Evolutionary conservation across 1,140 invertebrate species (phyloP).

Genomic region (Leptopilina clavipes): DNA sequence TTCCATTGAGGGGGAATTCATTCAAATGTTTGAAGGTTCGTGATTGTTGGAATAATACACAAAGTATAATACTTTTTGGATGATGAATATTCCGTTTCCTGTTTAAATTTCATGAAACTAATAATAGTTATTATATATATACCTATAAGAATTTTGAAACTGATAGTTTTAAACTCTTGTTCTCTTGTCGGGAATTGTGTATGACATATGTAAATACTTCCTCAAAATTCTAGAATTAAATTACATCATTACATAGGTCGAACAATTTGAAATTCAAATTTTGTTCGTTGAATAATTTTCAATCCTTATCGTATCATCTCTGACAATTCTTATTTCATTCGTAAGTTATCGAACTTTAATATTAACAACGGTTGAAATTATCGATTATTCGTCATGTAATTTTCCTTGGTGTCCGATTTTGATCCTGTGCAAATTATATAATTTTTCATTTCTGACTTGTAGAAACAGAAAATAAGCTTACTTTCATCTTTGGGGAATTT

Average conservation of each 20-base stretch:
- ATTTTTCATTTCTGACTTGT: not conserved
- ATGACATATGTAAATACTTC: conserved; percentile 28
- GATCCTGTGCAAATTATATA: too few species aligned
- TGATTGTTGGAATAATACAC: not conserved
- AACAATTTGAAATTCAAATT: conserved; percentile 29
- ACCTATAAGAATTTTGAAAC: not conserved
- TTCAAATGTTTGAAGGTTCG: too few species aligned
- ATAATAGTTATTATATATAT: too few species aligned
- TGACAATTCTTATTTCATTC: too few species aligned
- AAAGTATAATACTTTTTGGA: not conserved
- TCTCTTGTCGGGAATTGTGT: conserved; percentile 2
- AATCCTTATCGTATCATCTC: too few species aligned
- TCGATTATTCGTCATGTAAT: not conserved
- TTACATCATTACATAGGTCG: conserved; percentile 17
- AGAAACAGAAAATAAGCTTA: not conserved
- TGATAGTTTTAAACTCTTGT: conserved; percentile 5
- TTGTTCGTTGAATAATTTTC: too few species aligned
- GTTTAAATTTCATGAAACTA: not conserved
- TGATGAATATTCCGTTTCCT: not conserved
- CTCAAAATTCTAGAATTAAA: not conserved
- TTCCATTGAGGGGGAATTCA: not conserved
- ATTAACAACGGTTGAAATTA: too few species aligned
- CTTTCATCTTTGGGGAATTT: not conserved
- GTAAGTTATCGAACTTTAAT: too few species aligned
- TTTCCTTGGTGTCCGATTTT: too few species aligned